Conservation (phyloP, 2,113 vertebrate species). For the Triplophysa tibetana region DNA sequence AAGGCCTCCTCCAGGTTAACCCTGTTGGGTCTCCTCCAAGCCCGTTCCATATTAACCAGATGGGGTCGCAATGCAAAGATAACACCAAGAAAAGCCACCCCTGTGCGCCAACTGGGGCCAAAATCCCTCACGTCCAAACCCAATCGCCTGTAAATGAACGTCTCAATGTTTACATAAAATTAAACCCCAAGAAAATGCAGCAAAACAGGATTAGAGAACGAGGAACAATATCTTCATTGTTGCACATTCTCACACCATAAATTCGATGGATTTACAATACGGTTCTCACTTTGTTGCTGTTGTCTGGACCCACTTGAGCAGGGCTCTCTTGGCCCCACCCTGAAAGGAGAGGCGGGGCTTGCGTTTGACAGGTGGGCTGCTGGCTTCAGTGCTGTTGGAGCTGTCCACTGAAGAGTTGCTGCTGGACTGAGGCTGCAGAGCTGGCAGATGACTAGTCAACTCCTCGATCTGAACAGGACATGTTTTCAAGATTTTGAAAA, state of each 20-base stretch:
- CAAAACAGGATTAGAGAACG: conserved; percentile 3
- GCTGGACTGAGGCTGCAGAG: conserved; percentile 82
- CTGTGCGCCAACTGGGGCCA: conserved; percentile 91
- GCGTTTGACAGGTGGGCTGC: conserved; percentile 90
- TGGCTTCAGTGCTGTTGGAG: conserved; percentile 82
- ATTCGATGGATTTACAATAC: not conserved
- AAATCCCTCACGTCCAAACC: conserved; percentile 95
- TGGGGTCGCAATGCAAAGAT: conserved; percentile 90
- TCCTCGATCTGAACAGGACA: conserved; percentile 89
- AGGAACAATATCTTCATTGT: conserved; percentile 10
- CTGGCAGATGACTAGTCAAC: conserved; percentile 89
- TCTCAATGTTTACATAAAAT: not conserved
- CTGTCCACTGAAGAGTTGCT: conserved; percentile 92
- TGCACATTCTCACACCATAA: not conserved
- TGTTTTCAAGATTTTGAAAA: not conserved
- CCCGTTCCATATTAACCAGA: conserved; percentile 87
- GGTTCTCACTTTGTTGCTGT: conserved; percentile 86
- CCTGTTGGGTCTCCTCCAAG: conserved; percentile 79
- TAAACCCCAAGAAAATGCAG: not conserved
- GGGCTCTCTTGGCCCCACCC: conserved; percentile 88
- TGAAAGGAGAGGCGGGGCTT: conserved; percentile 85
- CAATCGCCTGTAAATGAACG: conserved; percentile 70
- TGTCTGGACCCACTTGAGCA: conserved; percentile 94
- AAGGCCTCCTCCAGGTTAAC: conserved; percentile 95
- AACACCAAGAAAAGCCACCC: conserved; percentile 89